Percentiles rank a stretch among this genome's conserved stretches.
phyloP scores from a whole-genome alignment of 2,113 vertebrate species.

The Corythornis madagascariensis region DNA sequence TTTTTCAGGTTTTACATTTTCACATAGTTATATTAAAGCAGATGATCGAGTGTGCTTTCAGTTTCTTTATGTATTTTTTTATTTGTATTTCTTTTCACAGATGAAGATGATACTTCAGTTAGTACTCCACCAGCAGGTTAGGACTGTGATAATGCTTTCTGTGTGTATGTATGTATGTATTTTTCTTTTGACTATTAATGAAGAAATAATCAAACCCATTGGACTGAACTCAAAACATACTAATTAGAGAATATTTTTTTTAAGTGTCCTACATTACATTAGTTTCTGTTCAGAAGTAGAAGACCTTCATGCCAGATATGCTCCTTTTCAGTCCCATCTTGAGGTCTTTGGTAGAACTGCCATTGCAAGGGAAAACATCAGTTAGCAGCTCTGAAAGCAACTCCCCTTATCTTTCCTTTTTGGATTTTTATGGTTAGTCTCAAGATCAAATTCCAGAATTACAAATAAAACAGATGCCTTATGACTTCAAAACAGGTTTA shows the following conservation, averaged over 20 bases:
- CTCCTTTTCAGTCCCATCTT: background rate
- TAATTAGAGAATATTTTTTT: background rate
- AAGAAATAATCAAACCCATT: background rate
- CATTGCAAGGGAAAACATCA: background rate
- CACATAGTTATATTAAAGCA: slow-evolving; percentile 55
- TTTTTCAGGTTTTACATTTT: slow-evolving; percentile 73
- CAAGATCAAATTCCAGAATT: background rate
- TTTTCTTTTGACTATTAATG: background rate
- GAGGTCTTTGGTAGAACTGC: background rate
- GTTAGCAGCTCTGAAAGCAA: background rate
- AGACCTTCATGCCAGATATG: background rate
- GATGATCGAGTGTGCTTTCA: slow-evolving; percentile 26
- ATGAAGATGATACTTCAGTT: slow-evolving; percentile 80
- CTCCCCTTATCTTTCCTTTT: background rate
- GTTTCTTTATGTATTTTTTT: slow-evolving; percentile 63
- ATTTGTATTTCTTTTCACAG: slow-evolving; percentile 81
- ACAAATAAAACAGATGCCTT: background rate
- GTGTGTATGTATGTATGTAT: slow-evolving; percentile 66
- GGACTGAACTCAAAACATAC: background rate
- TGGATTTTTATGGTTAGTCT: background rate
- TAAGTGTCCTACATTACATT: background rate
- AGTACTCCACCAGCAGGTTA: slow-evolving; percentile 80
- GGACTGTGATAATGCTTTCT: slow-evolving; percentile 46
- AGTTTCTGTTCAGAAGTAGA: background rate
- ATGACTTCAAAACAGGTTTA: background rate